Conservation (phyloP, 2,888 invertebrate genomes). For the Drosophila meridionalis region DNA sequence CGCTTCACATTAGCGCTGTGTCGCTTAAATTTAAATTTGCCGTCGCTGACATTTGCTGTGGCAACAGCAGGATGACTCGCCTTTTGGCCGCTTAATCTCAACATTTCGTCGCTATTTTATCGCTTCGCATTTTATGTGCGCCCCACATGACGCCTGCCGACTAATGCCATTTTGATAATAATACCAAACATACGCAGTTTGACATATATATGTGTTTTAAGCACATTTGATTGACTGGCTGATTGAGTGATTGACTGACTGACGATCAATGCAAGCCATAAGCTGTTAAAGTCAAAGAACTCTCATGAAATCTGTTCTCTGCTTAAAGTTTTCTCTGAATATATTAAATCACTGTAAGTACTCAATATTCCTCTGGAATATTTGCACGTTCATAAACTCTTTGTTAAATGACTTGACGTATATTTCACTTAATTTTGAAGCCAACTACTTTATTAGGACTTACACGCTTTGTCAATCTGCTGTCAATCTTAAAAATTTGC, state of each 20-base stretch:
- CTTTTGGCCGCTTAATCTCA: constrained; percentile 47
- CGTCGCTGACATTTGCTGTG: constrained; percentile 59
- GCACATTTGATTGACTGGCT: constrained; percentile 7
- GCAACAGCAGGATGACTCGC: constrained; percentile 38
- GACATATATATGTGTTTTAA: constrained; percentile 3
- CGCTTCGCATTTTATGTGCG: constrained; percentile 39
- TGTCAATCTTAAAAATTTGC: constrained; percentile 25
- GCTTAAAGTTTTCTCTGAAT: background rate
- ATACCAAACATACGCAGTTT: constrained; percentile 37
- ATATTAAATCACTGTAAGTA: background rate
- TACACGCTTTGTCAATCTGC: constrained; percentile 11
- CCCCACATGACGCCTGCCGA: constrained; percentile 36
- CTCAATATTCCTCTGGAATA: background rate
- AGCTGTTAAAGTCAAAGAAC: background rate
- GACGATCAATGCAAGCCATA: background rate
- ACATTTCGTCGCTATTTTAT: constrained; percentile 51
- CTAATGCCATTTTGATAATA: constrained; percentile 73
- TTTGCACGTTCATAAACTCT: background rate
- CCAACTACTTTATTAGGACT: background rate
- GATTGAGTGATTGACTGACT: constrained; percentile 8
- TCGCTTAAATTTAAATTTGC: constrained; percentile 78
- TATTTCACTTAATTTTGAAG: constrained; percentile 5
- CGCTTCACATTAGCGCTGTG: constrained; percentile 56
- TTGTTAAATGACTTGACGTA: background rate
- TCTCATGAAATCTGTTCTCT: background rate